These are phyloP conservation scores for Podotricha telesiphe DNA, from an alignment of 2,888 invertebrate species.

Conservation along the genomic window DNA sequence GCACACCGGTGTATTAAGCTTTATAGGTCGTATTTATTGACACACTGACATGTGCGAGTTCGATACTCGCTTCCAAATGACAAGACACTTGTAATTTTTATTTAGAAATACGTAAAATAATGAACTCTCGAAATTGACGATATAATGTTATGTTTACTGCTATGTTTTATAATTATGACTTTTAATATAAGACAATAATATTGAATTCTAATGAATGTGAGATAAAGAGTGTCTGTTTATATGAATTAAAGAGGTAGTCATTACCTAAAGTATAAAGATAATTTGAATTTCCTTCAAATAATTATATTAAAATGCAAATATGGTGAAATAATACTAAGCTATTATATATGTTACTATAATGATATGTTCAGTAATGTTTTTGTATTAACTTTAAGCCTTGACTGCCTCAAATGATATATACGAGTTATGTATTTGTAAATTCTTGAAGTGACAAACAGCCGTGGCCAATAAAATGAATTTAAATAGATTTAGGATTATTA, in stretches of 20 bases:
- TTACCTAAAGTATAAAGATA: not conserved
- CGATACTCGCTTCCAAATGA: not conserved
- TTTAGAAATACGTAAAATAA: not conserved
- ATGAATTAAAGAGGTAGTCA: not conserved
- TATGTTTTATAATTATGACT: conserved; percentile 1
- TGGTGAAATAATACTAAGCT: not conserved
- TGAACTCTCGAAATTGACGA: not conserved
- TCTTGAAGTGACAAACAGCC: not conserved
- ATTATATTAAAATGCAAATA: not conserved
- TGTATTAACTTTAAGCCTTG: too few relatives aligned
- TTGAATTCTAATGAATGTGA: not conserved
- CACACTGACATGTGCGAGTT: not conserved
- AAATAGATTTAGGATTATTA: conserved; percentile 11
- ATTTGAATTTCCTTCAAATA: not conserved
- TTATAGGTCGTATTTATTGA: conserved; percentile 21
- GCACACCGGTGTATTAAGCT: conserved; percentile 80
- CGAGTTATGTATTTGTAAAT: not conserved
- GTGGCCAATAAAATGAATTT: conserved; percentile 20
- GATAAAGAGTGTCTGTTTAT: not conserved
- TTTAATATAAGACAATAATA: conserved; percentile 4
- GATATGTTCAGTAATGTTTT: too few relatives aligned
- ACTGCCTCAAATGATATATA: conserved; percentile 1
- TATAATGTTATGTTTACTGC: not conserved
- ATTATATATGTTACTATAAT: not conserved
- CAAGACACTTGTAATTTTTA: too few relatives aligned